These are phyloP conservation scores for Rhodophaea formosa DNA, from an alignment of 2,888 invertebrate species.

Conservation along the genomic window DNA sequence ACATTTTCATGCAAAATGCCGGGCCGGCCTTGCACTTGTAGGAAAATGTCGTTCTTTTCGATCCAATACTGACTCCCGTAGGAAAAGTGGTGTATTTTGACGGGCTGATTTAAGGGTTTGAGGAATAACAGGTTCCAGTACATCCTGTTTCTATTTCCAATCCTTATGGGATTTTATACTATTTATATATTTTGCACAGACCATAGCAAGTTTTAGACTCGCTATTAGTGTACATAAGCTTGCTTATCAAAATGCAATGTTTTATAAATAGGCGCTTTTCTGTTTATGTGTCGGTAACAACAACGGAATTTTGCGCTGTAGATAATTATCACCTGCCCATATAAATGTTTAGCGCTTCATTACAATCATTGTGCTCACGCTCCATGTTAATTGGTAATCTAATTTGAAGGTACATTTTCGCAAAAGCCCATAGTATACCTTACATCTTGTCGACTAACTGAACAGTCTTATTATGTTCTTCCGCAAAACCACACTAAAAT, in stretches of 20 bases:
- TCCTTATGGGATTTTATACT: no score
- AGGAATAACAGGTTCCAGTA: no score
- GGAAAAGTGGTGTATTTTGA: no score
- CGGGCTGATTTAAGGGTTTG: no score
- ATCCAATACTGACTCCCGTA: no score
- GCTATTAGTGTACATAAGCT: conserved; percentile 31
- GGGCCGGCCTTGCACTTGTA: no score
- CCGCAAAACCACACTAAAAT: conserved; percentile 16
- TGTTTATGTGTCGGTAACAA: conserved; percentile 43
- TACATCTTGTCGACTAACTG: conserved; percentile 37
- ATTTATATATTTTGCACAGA: not conserved
- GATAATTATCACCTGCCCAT: conserved; percentile 61
- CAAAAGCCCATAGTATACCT: conserved; percentile 40
- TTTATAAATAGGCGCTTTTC: conserved; percentile 44
- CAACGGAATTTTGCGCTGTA: conserved; percentile 47
- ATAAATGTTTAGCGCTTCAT: conserved; percentile 66
- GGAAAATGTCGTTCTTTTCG: no score
- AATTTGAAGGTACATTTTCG: conserved; percentile 41
- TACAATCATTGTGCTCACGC: conserved; percentile 54
- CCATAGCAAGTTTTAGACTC: not conserved
- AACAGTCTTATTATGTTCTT: conserved; percentile 11
- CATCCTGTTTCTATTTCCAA: no score
- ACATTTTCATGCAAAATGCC: no score
- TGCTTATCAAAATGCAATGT: conserved; percentile 37
- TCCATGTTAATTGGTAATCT: conserved; percentile 46